A percentile compares a stretch with the other conserved stretches of the same genome.
Evolutionary conservation across 2,888 invertebrate species (phyloP).

Genomic region (Phasia obesa): DNA sequence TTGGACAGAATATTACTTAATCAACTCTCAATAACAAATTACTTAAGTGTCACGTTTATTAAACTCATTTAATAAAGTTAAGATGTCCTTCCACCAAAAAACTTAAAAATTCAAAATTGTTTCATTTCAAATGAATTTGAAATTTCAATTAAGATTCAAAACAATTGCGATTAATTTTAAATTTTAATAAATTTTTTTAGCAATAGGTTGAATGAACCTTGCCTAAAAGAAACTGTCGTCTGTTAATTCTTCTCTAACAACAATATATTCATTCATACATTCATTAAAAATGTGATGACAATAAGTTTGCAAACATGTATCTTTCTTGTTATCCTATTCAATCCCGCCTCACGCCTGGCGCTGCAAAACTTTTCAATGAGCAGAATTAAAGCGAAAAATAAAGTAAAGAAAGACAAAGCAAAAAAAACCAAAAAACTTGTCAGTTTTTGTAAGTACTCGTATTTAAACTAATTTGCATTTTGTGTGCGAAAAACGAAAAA

Average conservation of each 20-base stretch:
- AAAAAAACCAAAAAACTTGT: too few species aligned
- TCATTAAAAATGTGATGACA: constrained; percentile 45
- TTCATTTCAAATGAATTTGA: too few species aligned
- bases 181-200: background rate
- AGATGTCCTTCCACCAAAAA: too few species aligned
- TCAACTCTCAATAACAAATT: too few species aligned
- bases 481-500: constrained; percentile 42
- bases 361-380: constrained; percentile 36
- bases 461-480: constrained; percentile 63
- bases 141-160: too few species aligned
- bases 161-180: too few species aligned
- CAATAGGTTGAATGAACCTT: constrained; percentile 12
- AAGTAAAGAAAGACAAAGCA: background rate
- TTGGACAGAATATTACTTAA: too few species aligned
- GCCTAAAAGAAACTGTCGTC: constrained; percentile 7
- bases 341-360: background rate
- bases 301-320: constrained; percentile 44
- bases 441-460: constrained; percentile 26
- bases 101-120: too few species aligned
- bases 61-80: too few species aligned
- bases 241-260: constrained; percentile 16
- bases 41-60: too few species aligned
- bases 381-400: constrained; percentile 12
- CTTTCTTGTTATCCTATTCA: background rate
- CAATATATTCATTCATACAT: constrained; percentile 38